Evolutionary conservation across 2,888 invertebrate species (phyloP), one percentile per base, ranked within the genome.

Genomic region (Hipparchia sbordonii): DNA sequence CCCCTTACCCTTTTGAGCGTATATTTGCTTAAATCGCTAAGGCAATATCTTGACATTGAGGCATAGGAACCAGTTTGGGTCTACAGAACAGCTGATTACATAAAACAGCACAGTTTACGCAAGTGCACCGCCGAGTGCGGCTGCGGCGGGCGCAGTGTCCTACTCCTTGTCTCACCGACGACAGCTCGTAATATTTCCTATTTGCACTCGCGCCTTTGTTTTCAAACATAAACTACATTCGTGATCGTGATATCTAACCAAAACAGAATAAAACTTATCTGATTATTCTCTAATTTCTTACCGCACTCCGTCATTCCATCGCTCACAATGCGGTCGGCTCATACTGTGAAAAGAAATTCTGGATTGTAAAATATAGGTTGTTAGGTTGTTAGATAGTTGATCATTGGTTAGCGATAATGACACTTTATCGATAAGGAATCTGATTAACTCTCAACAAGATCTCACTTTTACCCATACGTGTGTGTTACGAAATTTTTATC

Each of bases 31-130:
- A 69, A 45, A 67, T 48, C 54, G 59, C 65, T 68, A 77, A 75
- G 73, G 72, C 70, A 74, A 70, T 78, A 74, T 73, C 77, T 76
- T 79, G 80, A 80, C 79, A 81, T 79, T 80, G 80, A 78, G 75
- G 75, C 72, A 75, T 74, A 74, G 77, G 77, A 84, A 81, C 84
- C 79, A 82, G 84, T 84, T 85, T 76, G 77, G 74, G 74, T 84
- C 84, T 84, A 82, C 82, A 83, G 86, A 87, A 83, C 77, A 81
- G 82, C 79, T 79, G 82, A 84, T 91, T 91, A 88, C 86, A 89
- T 91, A 89, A 60, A 60, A 39, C 85, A 83, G 84, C 84, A 83
- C 81, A 81, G 85, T 89, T 90, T 90, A 81, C 89, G 89, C 88
- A 90, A 90, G 87, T 77, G 76, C 71, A 78, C 74, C 72, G 72